Base-by-base conservation (phyloP, 2,797 vertebrate species). In the Rhyacichthys aspro region DNA sequence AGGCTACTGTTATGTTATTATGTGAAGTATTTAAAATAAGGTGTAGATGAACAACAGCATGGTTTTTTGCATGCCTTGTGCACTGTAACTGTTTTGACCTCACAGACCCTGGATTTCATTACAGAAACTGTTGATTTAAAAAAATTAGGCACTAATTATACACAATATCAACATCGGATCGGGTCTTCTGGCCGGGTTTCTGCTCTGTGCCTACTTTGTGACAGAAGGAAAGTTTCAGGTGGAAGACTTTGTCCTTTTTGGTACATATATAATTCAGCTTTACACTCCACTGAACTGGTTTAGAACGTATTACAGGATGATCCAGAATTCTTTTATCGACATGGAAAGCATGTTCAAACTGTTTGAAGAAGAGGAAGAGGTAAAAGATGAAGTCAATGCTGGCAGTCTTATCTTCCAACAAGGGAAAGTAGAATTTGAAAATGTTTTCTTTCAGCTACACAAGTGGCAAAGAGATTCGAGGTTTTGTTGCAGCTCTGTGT, bases 271-370 rank as follows among this genome's bases (percentile, higher is more conserved):
- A n/a, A n/a, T 97, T 78, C 97, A 99, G 63, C 89, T 99, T 8
- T 99, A 98, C 84, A 95, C 93, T 0, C 97, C 97, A 0, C 95
- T 99, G 71, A 97, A 97, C 90, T 99, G 96, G 97, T 98, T 99
- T 2, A 97, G 97, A 8, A 98, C 96, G 42, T 99, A 98, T 78
- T 99, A 99, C 87, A 95, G 96, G 97, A 94, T 98, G 88, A 99
- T 99, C 87, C 97, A 99, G 86, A 96, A 82, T 16, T 97, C 96
- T 7, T 98, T 99, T 36, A 94, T 99, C 2, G 97, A 99, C 85
- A 99, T 99, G 97, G 97, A 99, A 79, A 98, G 94, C 86, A 98
- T 98, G 97, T 97, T 99, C 53, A 89, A 95, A 5, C 93, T 99
- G 49, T 95, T 99, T 15, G 86, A 91, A 0, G 95, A 98, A 59